Base-by-base conservation (phyloP, 2,113 vertebrate genomes). In the Macroglossus sobrinus region DNA sequence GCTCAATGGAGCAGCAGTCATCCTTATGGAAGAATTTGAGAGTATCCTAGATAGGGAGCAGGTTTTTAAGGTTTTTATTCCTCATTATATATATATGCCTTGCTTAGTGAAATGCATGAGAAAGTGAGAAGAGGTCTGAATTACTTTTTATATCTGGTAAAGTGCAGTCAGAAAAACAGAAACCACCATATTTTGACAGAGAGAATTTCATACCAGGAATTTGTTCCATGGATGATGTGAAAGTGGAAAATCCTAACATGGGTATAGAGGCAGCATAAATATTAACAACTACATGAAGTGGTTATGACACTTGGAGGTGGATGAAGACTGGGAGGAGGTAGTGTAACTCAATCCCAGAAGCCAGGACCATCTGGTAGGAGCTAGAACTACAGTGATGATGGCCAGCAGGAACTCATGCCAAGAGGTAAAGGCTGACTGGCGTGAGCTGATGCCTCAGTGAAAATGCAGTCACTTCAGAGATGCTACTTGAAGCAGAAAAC, bases 81-180 rank as follows among this genome's bases (percentile, higher is more conserved):
- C 28, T 89, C 38, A 53, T 92, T 79, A 93, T 61, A 11, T 40
- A 89, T 76, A 40, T 61, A 64, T 53, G 61, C n/a, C 21, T 95
- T 47, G 40, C 53, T 91, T 94, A 35, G 59, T 94, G 89, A 84
- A 68, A 93, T 94, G 74, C 38, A 28, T 71, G 45, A 86, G 50
- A 66, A 85, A 88, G 47, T 92, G 24, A 89, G 26, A 47, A 82
- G 2, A 85, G 22, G n/a, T 74, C 35, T 78, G 35, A 94, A 50
- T 95, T 93, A 79, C 35, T 82, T 94, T 96, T 59, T 91, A 33
- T 91, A 64, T 96, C n/a, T 57, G 68, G 89, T 55, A 81, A 94
- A 92, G 28, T 71, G 57, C 40, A 95, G 33, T 75, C 89, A 86
- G 50, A 66, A 84, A 84, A 92, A 64, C 40, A 93, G 68, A 95